phyloP scores from a whole-genome alignment of 2,797 vertebrate species.

The Sparus aurata region DNA sequence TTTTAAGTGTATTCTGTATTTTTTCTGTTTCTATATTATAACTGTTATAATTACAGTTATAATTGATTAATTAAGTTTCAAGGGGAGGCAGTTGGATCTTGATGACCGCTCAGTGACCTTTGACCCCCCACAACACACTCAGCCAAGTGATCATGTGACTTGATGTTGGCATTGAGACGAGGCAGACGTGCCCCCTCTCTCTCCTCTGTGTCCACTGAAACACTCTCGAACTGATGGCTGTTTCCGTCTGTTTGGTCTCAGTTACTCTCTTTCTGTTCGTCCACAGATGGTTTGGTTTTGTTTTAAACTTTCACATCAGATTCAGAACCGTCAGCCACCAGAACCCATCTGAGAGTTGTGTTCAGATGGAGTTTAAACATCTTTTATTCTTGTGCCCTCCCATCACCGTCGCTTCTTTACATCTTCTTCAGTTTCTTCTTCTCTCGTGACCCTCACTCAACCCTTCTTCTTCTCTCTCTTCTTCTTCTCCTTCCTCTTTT shows the following conservation, averaged over 20 bases:
- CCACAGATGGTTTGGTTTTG: too few species aligned
- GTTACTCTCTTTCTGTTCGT: background rate
- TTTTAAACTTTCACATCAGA: too few species aligned
- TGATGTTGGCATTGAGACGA: background rate
- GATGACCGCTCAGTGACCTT: background rate
- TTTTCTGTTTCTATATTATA: background rate
- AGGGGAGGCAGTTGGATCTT: background rate
- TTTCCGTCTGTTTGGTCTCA: background rate
- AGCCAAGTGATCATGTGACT: background rate
- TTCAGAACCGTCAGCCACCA: background rate
- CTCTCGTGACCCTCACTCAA: background rate
- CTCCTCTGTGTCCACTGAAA: background rate
- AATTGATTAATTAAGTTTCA: background rate
- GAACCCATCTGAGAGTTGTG: too few species aligned
- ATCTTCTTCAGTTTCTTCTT: background rate
- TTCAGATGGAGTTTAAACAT: background rate
- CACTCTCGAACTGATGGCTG: too few species aligned
- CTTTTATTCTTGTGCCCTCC: background rate
- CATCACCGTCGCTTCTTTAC: background rate
- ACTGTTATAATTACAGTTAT: background rate
- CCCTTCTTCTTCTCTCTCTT: background rate
- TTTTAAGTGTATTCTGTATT: background rate
- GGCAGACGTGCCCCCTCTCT: background rate
- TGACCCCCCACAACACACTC: background rate
- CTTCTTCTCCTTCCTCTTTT: background rate